A percentile compares a stretch with the other conserved stretches of the same genome.
Evolutionary conservation across 1,140 invertebrate genomes (phyloP).

Genomic region (Lepidurus apus): DNA sequence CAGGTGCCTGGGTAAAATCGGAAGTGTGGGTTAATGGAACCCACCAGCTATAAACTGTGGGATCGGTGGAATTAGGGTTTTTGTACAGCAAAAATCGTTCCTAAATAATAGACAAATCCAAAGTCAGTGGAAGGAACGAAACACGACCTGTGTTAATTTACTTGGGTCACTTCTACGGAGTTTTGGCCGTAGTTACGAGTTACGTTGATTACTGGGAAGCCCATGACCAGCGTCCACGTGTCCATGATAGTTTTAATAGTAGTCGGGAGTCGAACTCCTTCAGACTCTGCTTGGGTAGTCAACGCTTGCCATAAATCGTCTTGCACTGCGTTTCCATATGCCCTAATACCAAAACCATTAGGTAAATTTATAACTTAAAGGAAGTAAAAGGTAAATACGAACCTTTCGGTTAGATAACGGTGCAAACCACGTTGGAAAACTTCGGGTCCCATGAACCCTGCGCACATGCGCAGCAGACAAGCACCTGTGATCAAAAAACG

Average conservation of each 20-base stretch:
- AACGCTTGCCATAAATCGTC: constrained; percentile 78
- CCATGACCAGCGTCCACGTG: constrained; percentile 83
- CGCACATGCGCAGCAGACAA: constrained; percentile 89
- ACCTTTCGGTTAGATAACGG: constrained; percentile 66
- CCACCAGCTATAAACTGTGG: constrained; percentile 33
- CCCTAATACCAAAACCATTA: constrained; percentile 46
- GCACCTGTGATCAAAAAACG: constrained; percentile 56
- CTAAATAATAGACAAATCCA: neutral
- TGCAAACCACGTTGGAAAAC: constrained; percentile 75
- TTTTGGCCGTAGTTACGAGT: constrained; percentile 57
- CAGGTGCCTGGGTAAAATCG: constrained; percentile 22
- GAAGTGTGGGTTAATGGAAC: constrained; percentile 34
- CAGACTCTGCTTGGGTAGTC: constrained; percentile 62
- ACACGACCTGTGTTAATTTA: constrained; percentile 38
- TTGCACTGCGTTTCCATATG: constrained; percentile 73
- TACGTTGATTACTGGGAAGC: constrained; percentile 75
- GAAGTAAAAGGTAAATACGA: constrained; percentile 37
- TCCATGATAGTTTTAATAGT: constrained; percentile 73
- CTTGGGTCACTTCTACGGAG: constrained; percentile 54
- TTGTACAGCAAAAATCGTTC: constrained; percentile 28
- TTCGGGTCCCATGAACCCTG: constrained; percentile 74
- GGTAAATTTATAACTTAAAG: neutral
- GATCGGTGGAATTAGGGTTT: constrained; percentile 23
- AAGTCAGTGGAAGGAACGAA: neutral
- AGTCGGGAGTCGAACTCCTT: constrained; percentile 53